Base-by-base conservation (phyloP, 2,797 vertebrate species). In the Holocentrus rufus region DNA sequence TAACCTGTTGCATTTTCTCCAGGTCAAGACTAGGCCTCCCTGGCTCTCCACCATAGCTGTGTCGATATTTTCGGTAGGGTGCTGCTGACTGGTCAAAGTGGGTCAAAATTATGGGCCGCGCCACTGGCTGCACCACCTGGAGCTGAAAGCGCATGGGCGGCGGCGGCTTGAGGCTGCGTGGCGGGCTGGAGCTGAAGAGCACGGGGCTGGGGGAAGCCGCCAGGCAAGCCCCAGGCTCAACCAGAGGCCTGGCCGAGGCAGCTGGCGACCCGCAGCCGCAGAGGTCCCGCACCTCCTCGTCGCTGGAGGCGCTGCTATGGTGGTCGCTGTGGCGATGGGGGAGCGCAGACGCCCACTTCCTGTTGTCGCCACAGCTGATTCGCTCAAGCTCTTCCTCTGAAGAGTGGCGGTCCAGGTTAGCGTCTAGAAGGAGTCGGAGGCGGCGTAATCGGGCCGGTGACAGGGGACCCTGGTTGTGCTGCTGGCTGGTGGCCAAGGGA, bases 1-100 rank as follows among this genome's bases (percentile, higher is more conserved):
- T 54, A 88, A 97, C 96, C 95, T 97, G 96, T 90, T 97, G 96
- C 96, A 97, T 97, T 90, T 97, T 97, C 91, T 97, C 96, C 81
- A 97, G 87, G 83, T 97, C 96, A 58, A 97, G 93, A 88, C 96
- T 97, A 49, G 96, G 96, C 85, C 96, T 92, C 73, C 94, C 91
- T 10, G 84, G 86, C 78, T 96, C 95, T n/a, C 94, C 94, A 1
- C 92, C 79, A 0, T 93, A 96, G 63, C 88, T 80, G 67, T 95
- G 95, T 2, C 96, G 93, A 83, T 96, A 94, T 83, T 93, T 94
- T 84, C 96, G 95, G 79, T 95, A 96, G 20, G 96, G 96, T 89
- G 93, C 94, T 67, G 93, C 91, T 44, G 94, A 92, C 53, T 95
- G 96, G 81, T 97, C 96, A 20, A 96, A 95, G 84, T 95, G 93